Percentiles rank a stretch among this genome's conserved stretches.
Conservation (phyloP, 2,113 vertebrate genomes). For the Cheirogaleus medius region DNA sequence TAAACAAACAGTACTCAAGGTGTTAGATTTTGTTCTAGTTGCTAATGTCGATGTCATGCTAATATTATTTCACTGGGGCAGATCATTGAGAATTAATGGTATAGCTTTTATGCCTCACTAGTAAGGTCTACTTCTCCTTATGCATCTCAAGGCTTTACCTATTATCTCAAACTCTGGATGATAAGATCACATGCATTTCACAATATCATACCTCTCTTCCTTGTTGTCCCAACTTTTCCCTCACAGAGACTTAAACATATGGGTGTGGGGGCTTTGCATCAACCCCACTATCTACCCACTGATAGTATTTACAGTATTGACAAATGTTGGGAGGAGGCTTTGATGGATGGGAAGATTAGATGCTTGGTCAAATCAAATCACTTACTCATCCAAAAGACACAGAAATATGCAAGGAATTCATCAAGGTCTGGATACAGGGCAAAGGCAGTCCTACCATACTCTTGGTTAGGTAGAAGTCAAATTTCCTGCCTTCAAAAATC, state of each 20-base stretch:
- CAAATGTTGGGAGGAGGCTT: background rate
- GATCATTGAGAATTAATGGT: background rate
- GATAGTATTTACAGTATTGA: background rate
- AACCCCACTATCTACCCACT: background rate
- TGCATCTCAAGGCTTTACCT: background rate
- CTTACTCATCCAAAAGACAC: background rate
- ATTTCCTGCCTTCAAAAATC: background rate
- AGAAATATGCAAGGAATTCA: background rate
- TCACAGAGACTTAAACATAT: background rate
- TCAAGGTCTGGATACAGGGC: background rate
- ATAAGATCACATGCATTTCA: background rate
- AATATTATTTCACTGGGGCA: background rate
- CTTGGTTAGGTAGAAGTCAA: background rate
- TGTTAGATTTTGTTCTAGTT: background rate
- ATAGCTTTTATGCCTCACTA: background rate
- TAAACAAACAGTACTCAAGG: background rate
- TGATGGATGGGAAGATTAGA: background rate
- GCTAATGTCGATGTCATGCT: background rate
- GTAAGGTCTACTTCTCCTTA: background rate
- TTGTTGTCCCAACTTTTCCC: background rate
- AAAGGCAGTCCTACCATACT: background rate
- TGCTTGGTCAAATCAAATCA: background rate
- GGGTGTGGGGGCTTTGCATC: background rate
- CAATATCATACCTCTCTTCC: background rate
- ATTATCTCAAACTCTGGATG: background rate